Conservation (phyloP, 1,140 invertebrate genomes). For the Bemisia tabaci region DNA sequence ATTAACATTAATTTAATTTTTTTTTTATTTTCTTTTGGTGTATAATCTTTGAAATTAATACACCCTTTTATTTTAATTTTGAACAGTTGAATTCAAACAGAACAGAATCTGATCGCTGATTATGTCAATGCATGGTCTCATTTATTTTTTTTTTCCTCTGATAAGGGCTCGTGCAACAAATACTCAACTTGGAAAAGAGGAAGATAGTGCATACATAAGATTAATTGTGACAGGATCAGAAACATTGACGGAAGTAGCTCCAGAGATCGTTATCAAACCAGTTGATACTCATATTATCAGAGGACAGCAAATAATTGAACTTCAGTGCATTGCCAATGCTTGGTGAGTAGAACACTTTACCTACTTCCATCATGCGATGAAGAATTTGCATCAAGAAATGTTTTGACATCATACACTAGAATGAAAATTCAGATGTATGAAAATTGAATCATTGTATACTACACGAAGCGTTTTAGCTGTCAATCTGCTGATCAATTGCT, state of each 20-base stretch:
- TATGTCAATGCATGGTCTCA: too few species aligned
- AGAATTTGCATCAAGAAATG: too few species aligned
- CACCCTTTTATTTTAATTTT: too few species aligned
- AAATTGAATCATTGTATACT: slow-evolving; percentile 3
- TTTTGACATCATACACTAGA: too few species aligned
- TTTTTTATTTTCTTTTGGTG: too few species aligned
- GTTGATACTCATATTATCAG: slow-evolving; percentile 62
- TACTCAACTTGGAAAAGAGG: slow-evolving; percentile 72
- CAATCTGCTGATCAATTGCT: too few species aligned
- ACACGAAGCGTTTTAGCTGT: too few species aligned
- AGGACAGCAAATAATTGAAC: slow-evolving; percentile 51
- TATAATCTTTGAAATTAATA: too few species aligned
- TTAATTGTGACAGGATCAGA: slow-evolving; percentile 51
- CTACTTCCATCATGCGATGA: too few species aligned
- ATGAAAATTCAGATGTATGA: background rate
- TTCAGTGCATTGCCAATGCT: slow-evolving; percentile 89
- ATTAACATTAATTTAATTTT: too few species aligned
- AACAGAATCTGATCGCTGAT: too few species aligned
- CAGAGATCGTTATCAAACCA: slow-evolving; percentile 70
- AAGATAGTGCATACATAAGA: slow-evolving; percentile 66
- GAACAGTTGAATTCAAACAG: too few species aligned
- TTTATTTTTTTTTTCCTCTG: slow-evolving; percentile 12
- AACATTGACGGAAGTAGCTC: slow-evolving; percentile 53
- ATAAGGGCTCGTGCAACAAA: slow-evolving; percentile 67
- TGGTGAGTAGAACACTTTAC: slow-evolving; percentile 42